A percentile compares a stretch with the other conserved stretches of the same genome.
Conservation (phyloP, 1,140 invertebrate species). For the Ganaspis sp. region DNA sequence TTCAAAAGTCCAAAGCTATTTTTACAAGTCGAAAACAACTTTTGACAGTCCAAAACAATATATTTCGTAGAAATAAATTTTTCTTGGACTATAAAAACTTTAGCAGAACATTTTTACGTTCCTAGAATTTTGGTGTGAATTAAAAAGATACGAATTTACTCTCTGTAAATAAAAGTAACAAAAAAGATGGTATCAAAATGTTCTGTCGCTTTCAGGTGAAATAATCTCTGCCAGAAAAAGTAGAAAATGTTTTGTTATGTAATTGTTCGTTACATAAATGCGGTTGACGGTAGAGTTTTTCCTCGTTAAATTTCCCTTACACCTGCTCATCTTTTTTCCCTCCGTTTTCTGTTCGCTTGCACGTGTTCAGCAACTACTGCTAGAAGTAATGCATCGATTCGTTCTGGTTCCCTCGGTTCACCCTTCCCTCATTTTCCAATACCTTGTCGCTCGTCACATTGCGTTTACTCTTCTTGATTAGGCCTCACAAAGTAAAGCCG, state of each 20-base stretch:
- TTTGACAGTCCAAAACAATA: no score
- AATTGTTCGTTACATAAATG: conserved; percentile 38
- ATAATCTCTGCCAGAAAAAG: no score
- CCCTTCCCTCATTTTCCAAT: conserved; percentile 47
- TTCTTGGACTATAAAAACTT: no score
- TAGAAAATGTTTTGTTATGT: neutral
- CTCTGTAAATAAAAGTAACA: no score
- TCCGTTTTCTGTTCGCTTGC: conserved; percentile 38
- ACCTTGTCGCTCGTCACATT: conserved; percentile 61
- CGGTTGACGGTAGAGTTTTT: conserved; percentile 52
- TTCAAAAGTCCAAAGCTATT: no score
- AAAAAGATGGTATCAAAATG: no score
- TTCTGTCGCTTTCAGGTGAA: no score
- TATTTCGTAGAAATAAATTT: no score
- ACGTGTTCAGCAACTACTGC: conserved; percentile 65
- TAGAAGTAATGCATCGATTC: conserved; percentile 70
- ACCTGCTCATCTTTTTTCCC: conserved; percentile 36
- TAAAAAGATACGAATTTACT: no score
- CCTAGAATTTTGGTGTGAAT: no score
- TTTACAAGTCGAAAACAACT: no score
- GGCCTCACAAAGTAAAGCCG: conserved; percentile 61
- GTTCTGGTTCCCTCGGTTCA: conserved; percentile 59
- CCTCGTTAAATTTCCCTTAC: conserved; percentile 52
- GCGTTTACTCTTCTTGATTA: conserved; percentile 76
- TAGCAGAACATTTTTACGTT: no score